A percentile compares a stretch with the other conserved stretches of the same genome.
These are phyloP conservation scores for Ridgeia piscesae DNA, from an alignment of 1,140 invertebrate genomes.

Conservation along the genomic window DNA sequence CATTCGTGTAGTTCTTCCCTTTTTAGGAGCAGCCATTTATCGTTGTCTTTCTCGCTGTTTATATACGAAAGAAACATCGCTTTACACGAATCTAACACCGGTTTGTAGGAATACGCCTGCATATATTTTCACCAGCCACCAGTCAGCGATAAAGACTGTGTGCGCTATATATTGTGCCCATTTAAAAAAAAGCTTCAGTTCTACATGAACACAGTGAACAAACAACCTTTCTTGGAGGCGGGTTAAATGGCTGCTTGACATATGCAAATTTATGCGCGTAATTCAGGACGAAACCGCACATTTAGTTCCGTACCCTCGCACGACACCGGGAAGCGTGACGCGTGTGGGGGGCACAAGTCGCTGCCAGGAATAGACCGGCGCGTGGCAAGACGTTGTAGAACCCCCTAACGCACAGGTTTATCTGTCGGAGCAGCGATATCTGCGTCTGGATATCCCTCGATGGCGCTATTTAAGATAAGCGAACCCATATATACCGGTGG, in stretches of 20 bases:
- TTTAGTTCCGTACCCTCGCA: neutral
- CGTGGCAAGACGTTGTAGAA: neutral
- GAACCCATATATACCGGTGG: neutral
- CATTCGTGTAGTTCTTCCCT: no score
- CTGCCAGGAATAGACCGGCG: neutral
- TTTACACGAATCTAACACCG: no score
- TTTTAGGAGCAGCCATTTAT: no score
- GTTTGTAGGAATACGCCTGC: no score
- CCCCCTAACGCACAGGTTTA: neutral
- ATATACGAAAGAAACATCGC: no score
- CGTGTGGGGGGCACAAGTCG: neutral
- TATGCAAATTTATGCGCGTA: neutral
- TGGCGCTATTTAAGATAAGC: constrained; percentile 1
- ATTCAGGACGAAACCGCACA: neutral
- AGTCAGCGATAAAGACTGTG: neutral
- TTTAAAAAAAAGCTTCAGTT: neutral
- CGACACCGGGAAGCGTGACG: neutral
- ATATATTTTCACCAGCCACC: neutral
- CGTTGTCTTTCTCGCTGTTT: no score
- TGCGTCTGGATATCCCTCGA: neutral
- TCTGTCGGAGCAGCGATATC: neutral
- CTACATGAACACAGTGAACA: neutral
- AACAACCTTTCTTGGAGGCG: neutral
- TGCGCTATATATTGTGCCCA: neutral
- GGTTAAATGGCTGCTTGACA: neutral